Base-by-base conservation (phyloP, 2,888 invertebrate genomes). In the Silvanus unidentatus region DNA sequence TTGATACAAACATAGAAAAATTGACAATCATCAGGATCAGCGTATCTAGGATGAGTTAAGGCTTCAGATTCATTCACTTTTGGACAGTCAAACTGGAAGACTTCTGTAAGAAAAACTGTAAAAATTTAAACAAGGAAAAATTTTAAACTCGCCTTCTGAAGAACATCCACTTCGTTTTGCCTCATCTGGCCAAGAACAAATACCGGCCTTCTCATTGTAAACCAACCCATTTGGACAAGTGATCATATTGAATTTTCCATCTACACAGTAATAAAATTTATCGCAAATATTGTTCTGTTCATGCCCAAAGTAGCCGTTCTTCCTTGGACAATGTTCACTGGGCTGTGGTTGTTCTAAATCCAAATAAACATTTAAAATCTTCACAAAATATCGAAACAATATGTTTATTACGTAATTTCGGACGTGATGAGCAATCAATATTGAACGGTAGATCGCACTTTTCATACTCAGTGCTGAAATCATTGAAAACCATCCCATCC, bases 1-100 rank as follows among this genome's bases (percentile, higher is more conserved):
- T 92, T 91, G 57, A 93, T 88, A 70, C 93, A 93, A 8, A 93
- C 91, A 70, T 89, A 93, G 77, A 92, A 93, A 75, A 78, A 92
- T 72, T 91, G 92, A 59, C 93, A 93, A 68, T 93, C 91, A 12
- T 88, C 87, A 10, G 87, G 84, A 69, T 93, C 92, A 0, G 91
- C 81, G 66, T 88, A 92, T 1, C 92, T 80, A 0, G 91, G 92
- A 72, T 92, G 92, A 0, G 87, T 86, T 16, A 80, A 77, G 0
- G 80, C 89, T 32, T 80, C 77, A 0, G 78, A 76, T 55, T 85
- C 85, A 62, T 83, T 82, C 10, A 88, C 88, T 59, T 82, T 76
- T 0, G 91, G 92, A 57, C 93, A 92, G 13, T 81, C 77, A 70
- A 93, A 93, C 59, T 82, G 77, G 72, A 92, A 90, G 28, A 92